Base-by-base conservation (phyloP, 2,888 invertebrate species). In the Stenurella melanura region DNA sequence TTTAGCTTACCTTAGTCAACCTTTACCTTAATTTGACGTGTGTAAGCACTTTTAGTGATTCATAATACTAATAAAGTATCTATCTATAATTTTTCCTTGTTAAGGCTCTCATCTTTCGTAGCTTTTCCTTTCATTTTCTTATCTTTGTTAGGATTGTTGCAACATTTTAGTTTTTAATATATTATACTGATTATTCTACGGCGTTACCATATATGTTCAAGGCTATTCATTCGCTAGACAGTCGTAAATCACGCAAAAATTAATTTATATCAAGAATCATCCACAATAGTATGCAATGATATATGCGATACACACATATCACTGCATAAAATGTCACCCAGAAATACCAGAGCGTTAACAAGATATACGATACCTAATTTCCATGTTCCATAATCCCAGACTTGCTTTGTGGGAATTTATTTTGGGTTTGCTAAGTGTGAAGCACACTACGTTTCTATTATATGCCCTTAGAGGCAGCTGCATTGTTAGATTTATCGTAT, bases 381-480 rank as follows among this genome's bases (percentile, higher is more conserved):
- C 77, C 74, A 66, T 74, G 72, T 72, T 69, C 76, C 73, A 74
- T 74, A 78, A 78, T 78, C 72, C 76, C 64, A 58, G 34, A 74
- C 67, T 63, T 67, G 74, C 74, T 76, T 74, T 60, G 67, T 57
- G 63, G 70, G 57, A 72, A 74, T 63, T 74, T 73, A 56, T 67
- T 78, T 56, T 67, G 73, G 26, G 69, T 57, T 60, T 12, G 21
- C 42, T 68, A 73, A 77, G 70, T 74, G 73, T 66, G 67, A 77
- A 79, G 73, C 73, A 69, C 75, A 75, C 67, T 77, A 69, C 79
- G 70, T 76, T 77, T 75, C 79, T 79, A 79, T 79, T 79, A 79
- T 19, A 60, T 64, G 26, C 70, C 69, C 75, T 75, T 63, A 73
- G 73, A 57, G 69, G 42, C 69, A 74, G 73, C 54, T 73, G 73